These are phyloP conservation scores for Alitta virens DNA, from an alignment of 2,888 invertebrate species.

Conservation along the genomic window DNA sequence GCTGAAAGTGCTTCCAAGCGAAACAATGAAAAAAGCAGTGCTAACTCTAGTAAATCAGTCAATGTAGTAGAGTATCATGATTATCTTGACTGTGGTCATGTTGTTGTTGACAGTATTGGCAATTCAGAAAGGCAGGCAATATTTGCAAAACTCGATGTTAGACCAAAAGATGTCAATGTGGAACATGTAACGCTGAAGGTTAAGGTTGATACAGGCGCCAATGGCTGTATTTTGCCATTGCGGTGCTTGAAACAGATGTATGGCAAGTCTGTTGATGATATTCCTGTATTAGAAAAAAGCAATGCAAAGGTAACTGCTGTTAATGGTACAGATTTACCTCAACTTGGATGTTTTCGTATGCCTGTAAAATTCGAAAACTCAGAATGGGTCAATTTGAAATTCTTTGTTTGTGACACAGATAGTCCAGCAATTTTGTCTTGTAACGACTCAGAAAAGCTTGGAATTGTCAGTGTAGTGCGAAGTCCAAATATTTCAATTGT, in stretches of 20 bases:
- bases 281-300: background rate
- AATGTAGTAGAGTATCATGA: too few species aligned
- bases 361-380: background rate
- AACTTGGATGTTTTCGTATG: background rate
- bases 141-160: background rate
- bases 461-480: background rate
- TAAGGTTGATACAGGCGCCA: conserved; percentile 1
- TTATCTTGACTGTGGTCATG: background rate
- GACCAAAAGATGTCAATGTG: background rate
- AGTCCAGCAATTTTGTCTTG: background rate
- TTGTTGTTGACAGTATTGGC: background rate
- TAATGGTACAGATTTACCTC: background rate
- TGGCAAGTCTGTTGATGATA: background rate
- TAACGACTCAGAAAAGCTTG: background rate
- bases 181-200: background rate
- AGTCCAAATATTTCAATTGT: background rate
- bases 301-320: background rate
- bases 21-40: too few species aligned
- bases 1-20: too few species aligned
- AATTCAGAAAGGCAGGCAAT: background rate
- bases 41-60: too few species aligned
- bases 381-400: background rate
- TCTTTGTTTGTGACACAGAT: background rate
- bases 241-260: background rate
- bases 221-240: background rate